phyloP scores from a whole-genome alignment of 2,888 invertebrate genomes.

The Aleiodes testaceus region DNA sequence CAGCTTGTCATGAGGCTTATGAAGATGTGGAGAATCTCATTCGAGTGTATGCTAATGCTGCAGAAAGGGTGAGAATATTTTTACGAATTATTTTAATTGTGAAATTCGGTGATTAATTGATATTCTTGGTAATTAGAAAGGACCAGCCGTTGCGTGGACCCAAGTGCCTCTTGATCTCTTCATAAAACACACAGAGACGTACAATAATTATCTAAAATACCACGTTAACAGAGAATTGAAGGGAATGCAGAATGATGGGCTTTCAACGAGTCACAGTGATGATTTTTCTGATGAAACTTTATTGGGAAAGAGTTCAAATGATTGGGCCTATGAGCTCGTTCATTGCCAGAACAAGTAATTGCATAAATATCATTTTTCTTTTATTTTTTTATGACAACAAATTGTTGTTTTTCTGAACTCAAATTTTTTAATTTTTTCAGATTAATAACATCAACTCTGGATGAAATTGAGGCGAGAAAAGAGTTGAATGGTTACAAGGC shows the following conservation, averaged over 20 bases:
- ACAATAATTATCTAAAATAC: slow-evolving; percentile 61
- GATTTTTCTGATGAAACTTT: slow-evolving; percentile 50
- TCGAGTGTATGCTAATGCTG: slow-evolving; percentile 60
- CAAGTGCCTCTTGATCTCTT: slow-evolving; percentile 67
- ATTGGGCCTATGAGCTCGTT: slow-evolving; percentile 56
- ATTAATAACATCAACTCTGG: slow-evolving; percentile 54
- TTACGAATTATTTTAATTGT: not conserved
- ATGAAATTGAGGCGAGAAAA: slow-evolving; percentile 56
- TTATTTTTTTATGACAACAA: not conserved
- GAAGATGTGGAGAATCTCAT: slow-evolving; percentile 58
- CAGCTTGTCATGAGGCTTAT: slow-evolving; percentile 52
- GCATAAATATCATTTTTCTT: not conserved
- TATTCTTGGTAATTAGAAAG: slow-evolving; percentile 56
- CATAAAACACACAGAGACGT: slow-evolving; percentile 64
- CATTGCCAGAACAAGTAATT: slow-evolving; percentile 57
- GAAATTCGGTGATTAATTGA: not conserved
- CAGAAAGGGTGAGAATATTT: slow-evolving; percentile 59
- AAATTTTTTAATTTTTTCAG: slow-evolving; percentile 48
- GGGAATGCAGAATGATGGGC: slow-evolving; percentile 40
- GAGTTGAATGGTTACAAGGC: slow-evolving; percentile 50
- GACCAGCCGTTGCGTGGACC: slow-evolving; percentile 61
- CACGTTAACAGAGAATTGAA: slow-evolving; percentile 63
- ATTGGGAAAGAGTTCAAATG: slow-evolving; percentile 54
- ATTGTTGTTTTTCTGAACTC: no score
- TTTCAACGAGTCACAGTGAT: slow-evolving; percentile 54